These are phyloP conservation scores for Palythoa grandis DNA, from an alignment of 92 coral and sea anemone species.

Conservation along the genomic window DNA sequence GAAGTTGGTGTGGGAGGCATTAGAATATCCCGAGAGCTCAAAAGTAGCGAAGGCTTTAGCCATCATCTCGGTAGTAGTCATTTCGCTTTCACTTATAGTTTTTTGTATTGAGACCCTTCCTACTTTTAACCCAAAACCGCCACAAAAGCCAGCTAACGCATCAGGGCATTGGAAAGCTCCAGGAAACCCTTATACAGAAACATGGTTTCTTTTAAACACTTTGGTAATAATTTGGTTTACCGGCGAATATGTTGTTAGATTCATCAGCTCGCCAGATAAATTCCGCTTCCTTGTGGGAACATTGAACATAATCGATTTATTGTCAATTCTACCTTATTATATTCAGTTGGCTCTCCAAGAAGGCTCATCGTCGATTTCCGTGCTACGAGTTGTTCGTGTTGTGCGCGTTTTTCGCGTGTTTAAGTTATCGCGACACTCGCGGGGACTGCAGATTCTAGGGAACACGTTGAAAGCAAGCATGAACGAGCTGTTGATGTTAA, in stretches of 20 bases:
- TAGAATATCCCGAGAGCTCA: conserved; percentile 92
- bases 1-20: conserved; percentile 78
- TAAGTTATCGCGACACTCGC: conserved; percentile 97
- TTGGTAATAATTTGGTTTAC: conserved; percentile 93
- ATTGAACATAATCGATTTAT: conserved; percentile 89
- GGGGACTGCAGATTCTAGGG: conserved; percentile 96
- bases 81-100: conserved; percentile 85
- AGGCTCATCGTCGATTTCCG: conserved; percentile 88
- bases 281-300: conserved; percentile 86
- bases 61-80: conserved; percentile 87
- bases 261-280: conserved; percentile 86
- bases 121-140: conserved; percentile 55
- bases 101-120: conserved; percentile 98
- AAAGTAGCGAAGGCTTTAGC: conserved; percentile 85
- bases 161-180: conserved; percentile 56
- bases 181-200: conserved; percentile 70
- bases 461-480: conserved; percentile 93
- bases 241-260: conserved; percentile 85
- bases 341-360: conserved; percentile 85
- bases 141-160: conserved; percentile 62
- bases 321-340: conserved; percentile 93
- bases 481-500: conserved; percentile 93
- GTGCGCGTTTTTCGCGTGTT: conserved; percentile 99
- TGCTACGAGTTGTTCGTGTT: conserved; percentile 97
- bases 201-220: conserved; percentile 88